Percentiles rank a stretch among this genome's conserved stretches.
These are phyloP conservation scores for Mythimna pallens DNA, from an alignment of 2,888 invertebrate genomes.

Conservation along the genomic window DNA sequence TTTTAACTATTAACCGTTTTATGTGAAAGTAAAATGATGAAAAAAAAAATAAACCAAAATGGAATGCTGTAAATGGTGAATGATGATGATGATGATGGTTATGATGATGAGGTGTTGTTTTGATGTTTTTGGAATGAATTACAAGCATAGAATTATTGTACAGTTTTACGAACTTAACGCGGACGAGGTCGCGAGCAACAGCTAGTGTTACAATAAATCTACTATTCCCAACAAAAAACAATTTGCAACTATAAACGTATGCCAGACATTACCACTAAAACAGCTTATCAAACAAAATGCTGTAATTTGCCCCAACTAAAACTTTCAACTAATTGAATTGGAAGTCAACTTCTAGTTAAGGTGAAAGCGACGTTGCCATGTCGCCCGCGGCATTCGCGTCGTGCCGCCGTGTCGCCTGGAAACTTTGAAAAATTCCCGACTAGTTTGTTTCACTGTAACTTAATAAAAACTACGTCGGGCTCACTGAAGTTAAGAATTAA, in stretches of 20 bases:
- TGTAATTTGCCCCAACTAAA: conserved; percentile 70
- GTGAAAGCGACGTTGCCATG: conserved; percentile 76
- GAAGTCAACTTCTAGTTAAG: conserved; percentile 80
- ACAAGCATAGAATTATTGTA: too few species aligned
- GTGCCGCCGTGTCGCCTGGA: conserved; percentile 67
- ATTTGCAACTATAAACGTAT: background rate
- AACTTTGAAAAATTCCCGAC: conserved; percentile 86
- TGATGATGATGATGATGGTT: too few species aligned
- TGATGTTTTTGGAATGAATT: too few species aligned
- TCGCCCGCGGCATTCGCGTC: conserved; percentile 58
- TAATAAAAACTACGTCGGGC: conserved; percentile 81
- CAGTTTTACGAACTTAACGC: too few species aligned
- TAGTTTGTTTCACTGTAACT: conserved; percentile 88
- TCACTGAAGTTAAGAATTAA: conserved; percentile 79
- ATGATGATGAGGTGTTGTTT: too few species aligned
- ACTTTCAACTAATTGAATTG: conserved; percentile 84
- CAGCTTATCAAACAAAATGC: conserved; percentile 58
- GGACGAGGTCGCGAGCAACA: too few species aligned
- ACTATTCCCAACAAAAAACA: background rate
- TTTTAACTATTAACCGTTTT: too few species aligned
- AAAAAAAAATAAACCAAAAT: too few species aligned
- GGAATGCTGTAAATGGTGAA: too few species aligned
- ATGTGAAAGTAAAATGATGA: too few species aligned
- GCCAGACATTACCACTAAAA: conserved; percentile 11
- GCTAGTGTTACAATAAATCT: too few species aligned